Evolutionary conservation across 1,140 invertebrate species (phyloP).

Genomic region (Anastatus disparis): DNA sequence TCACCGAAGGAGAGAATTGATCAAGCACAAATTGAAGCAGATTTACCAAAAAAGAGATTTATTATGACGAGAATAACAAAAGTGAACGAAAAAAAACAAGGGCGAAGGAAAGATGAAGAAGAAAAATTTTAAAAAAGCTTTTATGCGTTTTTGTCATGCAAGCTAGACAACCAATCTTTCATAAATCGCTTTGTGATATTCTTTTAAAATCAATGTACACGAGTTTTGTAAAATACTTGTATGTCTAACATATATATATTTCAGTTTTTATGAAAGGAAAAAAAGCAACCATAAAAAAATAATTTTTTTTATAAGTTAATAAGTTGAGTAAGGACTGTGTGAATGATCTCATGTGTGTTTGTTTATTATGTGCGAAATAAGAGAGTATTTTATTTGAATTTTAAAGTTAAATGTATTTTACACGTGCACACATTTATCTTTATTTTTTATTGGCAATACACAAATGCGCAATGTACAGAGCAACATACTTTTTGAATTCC

Average conservation of each 20-base stretch:
- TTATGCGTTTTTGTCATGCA: constrained; percentile 10
- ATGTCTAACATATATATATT: constrained; percentile 17
- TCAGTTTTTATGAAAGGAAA: constrained; percentile 9
- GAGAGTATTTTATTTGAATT: constrained; percentile 25
- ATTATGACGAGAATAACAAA: background rate
- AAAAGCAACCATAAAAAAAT: background rate
- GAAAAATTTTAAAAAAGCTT: no score
- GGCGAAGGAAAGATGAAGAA: background rate
- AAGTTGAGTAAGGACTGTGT: background rate
- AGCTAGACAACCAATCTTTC: constrained; percentile 14
- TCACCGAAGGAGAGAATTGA: constrained; percentile 22
- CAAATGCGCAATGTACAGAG: constrained; percentile 30
- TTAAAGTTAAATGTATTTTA: constrained; percentile 10
- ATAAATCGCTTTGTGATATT: constrained; percentile 41
- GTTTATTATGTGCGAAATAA: constrained; percentile 12
- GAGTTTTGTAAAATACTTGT: constrained; percentile 37
- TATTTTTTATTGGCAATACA: constrained; percentile 26
- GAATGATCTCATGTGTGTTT: constrained; percentile 26
- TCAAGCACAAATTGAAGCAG: constrained; percentile 20
- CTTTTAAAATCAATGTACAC: constrained; percentile 20
- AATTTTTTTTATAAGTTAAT: constrained; percentile 14
- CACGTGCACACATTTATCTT: constrained; percentile 14
- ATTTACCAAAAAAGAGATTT: constrained; percentile 16
- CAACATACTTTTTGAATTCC: constrained; percentile 34
- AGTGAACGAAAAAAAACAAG: background rate